phyloP scores from a whole-genome alignment of 2,888 invertebrate genomes.

The Sclerodermus sp. region DNA sequence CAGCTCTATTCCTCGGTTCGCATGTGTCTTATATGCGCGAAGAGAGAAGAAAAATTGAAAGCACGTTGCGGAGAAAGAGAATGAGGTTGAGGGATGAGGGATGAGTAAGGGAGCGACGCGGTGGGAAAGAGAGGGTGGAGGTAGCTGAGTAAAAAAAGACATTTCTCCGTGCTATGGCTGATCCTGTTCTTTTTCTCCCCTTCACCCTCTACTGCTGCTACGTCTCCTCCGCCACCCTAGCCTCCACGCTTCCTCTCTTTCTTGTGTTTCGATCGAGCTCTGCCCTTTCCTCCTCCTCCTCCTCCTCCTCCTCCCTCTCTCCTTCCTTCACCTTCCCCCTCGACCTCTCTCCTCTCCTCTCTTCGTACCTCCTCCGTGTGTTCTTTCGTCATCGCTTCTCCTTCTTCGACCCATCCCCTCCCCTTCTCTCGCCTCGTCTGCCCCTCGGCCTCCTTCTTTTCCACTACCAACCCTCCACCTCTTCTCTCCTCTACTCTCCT shows the following conservation, averaged over 20 bases:
- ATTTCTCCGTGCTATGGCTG: no score
- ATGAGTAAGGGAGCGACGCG: not conserved
- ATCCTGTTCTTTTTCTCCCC: slow-evolving; percentile 10
- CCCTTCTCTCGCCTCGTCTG: slow-evolving; percentile 18
- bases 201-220: slow-evolving; percentile 16
- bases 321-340: slow-evolving; percentile 5
- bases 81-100: not conserved
- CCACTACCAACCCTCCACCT: not conserved
- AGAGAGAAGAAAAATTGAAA: no score
- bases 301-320: slow-evolving; percentile 12
- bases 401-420: slow-evolving; percentile 13
- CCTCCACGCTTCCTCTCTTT: slow-evolving; percentile 19
- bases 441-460: slow-evolving; percentile 11
- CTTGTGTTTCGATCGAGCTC: not conserved
- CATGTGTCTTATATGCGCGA: not conserved
- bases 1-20: slow-evolving; percentile 4
- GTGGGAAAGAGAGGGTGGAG: no score
- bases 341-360: slow-evolving; percentile 8
- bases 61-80: not conserved
- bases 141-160: no score
- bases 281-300: slow-evolving; percentile 18
- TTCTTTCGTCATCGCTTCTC: slow-evolving; percentile 22
- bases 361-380: slow-evolving; percentile 17
- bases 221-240: slow-evolving; percentile 22
- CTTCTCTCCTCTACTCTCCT: slow-evolving; percentile 6